Percentiles rank a stretch among this genome's conserved stretches.
These are phyloP conservation scores for Thalassarche chlororhynchos DNA, from an alignment of 2,113 vertebrate species.

Conservation along the genomic window DNA sequence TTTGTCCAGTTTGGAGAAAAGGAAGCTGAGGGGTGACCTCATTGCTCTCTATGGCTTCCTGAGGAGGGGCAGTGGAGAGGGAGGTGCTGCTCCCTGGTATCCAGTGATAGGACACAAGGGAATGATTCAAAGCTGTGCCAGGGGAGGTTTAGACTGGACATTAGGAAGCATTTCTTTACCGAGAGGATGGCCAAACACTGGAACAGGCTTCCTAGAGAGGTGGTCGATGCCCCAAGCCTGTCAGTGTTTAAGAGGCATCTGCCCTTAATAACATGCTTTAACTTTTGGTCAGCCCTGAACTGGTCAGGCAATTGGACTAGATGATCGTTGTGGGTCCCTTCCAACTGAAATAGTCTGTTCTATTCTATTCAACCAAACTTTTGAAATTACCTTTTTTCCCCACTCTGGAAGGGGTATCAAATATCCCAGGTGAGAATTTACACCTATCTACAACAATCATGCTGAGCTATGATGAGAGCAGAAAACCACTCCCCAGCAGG, in stretches of 20 bases:
- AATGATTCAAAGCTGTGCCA: neutral
- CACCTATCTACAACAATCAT: neutral
- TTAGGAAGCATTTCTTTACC: neutral
- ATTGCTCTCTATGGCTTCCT: neutral
- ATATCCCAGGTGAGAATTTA: neutral
- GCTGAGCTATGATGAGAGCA: neutral
- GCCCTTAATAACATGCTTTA: neutral
- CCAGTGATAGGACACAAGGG: neutral
- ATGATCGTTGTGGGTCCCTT: neutral
- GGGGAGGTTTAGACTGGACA: neutral
- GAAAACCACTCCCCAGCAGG: neutral
- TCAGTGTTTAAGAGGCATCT: neutral
- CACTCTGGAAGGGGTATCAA: neutral
- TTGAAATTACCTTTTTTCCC: neutral
- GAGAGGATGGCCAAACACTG: neutral
- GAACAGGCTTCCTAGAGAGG: neutral
- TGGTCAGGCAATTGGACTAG: neutral
- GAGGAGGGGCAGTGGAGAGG: neutral
- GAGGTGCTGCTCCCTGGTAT: neutral
- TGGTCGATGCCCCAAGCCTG: neutral
- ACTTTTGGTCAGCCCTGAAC: neutral
- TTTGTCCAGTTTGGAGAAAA: neutral
- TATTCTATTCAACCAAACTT: neutral
- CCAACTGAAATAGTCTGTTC: neutral
- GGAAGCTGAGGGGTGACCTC: neutral